Evolutionary conservation across 2,888 invertebrate species (phyloP).

Genomic region (Halictus ligatus): DNA sequence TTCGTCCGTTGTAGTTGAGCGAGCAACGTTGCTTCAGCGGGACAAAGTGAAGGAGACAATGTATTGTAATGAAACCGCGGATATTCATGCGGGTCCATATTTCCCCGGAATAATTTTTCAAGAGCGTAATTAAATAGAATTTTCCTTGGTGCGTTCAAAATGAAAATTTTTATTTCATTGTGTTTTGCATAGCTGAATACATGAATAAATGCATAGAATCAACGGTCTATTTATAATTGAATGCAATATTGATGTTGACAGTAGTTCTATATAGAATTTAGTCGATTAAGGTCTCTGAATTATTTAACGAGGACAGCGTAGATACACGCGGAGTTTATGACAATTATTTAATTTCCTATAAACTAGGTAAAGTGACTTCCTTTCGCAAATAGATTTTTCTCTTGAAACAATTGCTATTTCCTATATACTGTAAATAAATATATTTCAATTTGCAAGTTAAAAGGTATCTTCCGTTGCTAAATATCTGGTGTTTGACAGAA

Average conservation of each 20-base stretch:
- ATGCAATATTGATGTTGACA: slow-evolving; percentile 13
- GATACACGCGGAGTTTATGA: neutral
- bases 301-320: neutral
- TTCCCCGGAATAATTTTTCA: neutral
- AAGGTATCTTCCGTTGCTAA: too few species aligned
- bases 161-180: slow-evolving; percentile 8
- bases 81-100: neutral
- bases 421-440: too few species aligned
- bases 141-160: neutral
- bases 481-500: neutral
- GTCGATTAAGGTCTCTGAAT: neutral
- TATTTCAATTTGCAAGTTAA: too few species aligned
- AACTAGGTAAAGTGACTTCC: neutral
- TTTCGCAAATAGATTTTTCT: neutral
- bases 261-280: neutral
- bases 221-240: slow-evolving; percentile 12
- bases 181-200: neutral
- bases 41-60: neutral
- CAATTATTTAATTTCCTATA: neutral
- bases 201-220: slow-evolving; percentile 12
- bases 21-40: neutral
- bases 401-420: neutral
- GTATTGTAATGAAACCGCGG: slow-evolving; percentile 7
- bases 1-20: neutral
- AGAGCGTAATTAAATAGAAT: slow-evolving; percentile 3